Percentiles rank a stretch among this genome's conserved stretches.
Conservation (phyloP, 1,140 invertebrate species). For the Ladona fulva region DNA sequence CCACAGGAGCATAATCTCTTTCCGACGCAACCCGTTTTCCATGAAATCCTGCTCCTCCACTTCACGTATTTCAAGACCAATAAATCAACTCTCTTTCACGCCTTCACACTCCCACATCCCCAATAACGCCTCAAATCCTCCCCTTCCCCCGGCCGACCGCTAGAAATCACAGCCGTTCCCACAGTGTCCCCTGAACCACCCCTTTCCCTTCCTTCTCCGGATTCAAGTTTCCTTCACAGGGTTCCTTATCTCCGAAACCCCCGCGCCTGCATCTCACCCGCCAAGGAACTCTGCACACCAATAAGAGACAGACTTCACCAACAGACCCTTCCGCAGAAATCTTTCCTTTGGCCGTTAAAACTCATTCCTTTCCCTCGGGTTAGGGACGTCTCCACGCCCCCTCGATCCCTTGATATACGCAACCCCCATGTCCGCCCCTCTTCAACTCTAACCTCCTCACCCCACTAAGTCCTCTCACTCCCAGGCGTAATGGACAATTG, state of each 20-base stretch:
- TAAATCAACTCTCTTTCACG: conserved; percentile 1
- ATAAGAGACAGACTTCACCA: background rate
- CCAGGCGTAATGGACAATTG: background rate
- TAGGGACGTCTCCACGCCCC: background rate
- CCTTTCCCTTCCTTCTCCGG: background rate
- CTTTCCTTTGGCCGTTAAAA: background rate
- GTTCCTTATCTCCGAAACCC: background rate
- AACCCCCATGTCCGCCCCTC: background rate
- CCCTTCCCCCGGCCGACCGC: no score
- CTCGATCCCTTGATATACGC: background rate
- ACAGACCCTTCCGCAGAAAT: background rate
- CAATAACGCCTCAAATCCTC: background rate
- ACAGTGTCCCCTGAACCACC: background rate
- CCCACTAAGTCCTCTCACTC: background rate
- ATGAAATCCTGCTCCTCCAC: background rate
- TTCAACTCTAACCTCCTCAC: background rate
- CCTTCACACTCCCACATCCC: background rate
- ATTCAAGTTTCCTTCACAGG: background rate
- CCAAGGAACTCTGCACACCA: no score
- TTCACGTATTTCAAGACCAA: background rate
- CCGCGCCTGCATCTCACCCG: no score
- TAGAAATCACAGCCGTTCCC: no score
- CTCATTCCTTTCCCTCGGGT: no score
- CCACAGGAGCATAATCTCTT: no score
- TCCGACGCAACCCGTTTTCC: no score